These are phyloP conservation scores for Toxotes jaculatrix DNA, from an alignment of 2,113 vertebrate species.

Conservation along the genomic window DNA sequence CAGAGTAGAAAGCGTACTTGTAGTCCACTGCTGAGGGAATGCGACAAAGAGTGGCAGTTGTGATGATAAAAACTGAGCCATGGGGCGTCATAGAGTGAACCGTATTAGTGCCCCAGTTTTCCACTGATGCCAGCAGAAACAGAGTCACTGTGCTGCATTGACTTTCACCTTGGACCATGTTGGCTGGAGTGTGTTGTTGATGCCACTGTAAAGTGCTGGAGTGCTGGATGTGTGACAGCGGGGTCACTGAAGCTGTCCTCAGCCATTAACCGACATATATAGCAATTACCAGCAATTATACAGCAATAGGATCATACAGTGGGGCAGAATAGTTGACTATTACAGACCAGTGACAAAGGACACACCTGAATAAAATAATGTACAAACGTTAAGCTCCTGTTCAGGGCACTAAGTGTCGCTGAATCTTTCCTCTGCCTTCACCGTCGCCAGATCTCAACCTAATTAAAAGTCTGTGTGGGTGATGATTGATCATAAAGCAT, in stretches of 20 bases:
- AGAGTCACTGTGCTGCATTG: constrained; percentile 56
- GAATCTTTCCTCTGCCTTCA: neutral
- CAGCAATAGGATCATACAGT: neutral
- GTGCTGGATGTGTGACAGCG: constrained; percentile 32
- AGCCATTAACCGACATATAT: constrained; percentile 40
- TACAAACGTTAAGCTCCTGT: neutral
- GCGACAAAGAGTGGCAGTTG: constrained; percentile 51
- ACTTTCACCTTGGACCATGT: constrained; percentile 68
- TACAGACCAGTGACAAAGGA: neutral
- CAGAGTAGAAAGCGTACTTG: constrained; percentile 19
- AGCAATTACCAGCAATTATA: constrained; percentile 39
- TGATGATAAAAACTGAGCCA: constrained; percentile 57
- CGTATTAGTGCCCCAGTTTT: constrained; percentile 50
- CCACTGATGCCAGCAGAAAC: constrained; percentile 48
- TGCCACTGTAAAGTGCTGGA: constrained; percentile 6
- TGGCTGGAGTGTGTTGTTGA: constrained; percentile 31
- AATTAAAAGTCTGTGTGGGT: neutral
- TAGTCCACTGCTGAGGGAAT: constrained; percentile 31
- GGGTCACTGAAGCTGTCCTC: constrained; percentile 40
- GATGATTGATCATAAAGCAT: neutral
- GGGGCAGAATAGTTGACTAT: neutral
- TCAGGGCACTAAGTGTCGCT: neutral
- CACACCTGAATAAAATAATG: neutral
- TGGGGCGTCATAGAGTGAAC: constrained; percentile 42
- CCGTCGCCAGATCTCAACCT: neutral